phyloP scores from a whole-genome alignment of 2,888 invertebrate species.

The Sclerodermus sp. region DNA sequence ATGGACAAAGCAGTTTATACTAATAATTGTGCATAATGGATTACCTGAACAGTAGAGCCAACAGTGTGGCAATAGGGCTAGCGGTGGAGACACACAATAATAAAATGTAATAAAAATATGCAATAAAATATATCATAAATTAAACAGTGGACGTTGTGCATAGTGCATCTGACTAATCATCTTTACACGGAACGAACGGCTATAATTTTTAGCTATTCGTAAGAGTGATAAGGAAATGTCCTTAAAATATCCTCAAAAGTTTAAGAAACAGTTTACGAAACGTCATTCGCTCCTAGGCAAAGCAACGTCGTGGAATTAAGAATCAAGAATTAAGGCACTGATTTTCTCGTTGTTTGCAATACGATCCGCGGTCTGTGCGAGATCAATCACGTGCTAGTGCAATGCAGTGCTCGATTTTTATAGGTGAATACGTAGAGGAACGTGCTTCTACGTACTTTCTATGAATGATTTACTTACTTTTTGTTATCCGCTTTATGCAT shows the following conservation, averaged over 20 bases:
- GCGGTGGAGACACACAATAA: slow-evolving; percentile 73
- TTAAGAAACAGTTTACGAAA: too few species aligned
- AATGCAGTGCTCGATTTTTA: slow-evolving; percentile 9
- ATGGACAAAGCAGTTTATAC: slow-evolving; percentile 47
- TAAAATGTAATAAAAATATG: slow-evolving; percentile 59
- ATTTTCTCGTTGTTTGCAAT: slow-evolving; percentile 14
- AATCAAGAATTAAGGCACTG: slow-evolving; percentile 8
- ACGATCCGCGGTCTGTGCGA: slow-evolving; percentile 3
- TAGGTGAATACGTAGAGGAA: slow-evolving; percentile 13
- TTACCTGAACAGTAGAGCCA: slow-evolving; percentile 95
- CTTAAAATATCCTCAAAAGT: too few species aligned
- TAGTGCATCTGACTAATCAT: slow-evolving; percentile 18
- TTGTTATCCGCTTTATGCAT: slow-evolving; percentile 56
- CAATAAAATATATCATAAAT: slow-evolving; percentile 53
- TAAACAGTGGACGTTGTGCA: slow-evolving; percentile 42
- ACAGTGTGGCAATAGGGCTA: slow-evolving; percentile 95
- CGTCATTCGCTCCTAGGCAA: not conserved
- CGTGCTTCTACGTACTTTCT: slow-evolving; percentile 20
- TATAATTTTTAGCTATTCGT: too few species aligned
- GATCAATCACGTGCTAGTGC: slow-evolving; percentile 15
- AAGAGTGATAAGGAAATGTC: too few species aligned
- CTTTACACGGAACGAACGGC: not conserved
- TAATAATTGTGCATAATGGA: slow-evolving; percentile 58
- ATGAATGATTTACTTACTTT: slow-evolving; percentile 65
- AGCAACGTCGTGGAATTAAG: not conserved